These are phyloP conservation scores for Yponomeuta evonymella DNA, from an alignment of 2,888 invertebrate genomes.

Conservation along the genomic window DNA sequence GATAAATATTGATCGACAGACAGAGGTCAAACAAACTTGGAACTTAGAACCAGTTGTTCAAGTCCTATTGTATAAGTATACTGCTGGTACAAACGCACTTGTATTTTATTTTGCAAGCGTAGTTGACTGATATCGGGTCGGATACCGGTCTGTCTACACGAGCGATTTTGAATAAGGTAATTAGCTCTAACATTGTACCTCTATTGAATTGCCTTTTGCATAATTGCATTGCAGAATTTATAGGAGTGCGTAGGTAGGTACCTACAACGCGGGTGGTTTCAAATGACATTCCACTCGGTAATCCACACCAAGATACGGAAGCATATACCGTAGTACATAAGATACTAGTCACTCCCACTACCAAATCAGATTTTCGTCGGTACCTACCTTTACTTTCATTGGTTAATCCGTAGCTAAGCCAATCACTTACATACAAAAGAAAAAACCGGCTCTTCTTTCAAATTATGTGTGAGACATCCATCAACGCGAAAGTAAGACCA, in stretches of 20 bases:
- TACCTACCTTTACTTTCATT: no score
- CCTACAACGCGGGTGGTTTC: not conserved
- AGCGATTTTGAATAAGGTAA: not conserved
- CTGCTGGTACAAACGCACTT: not conserved
- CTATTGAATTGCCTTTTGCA: constrained; percentile 9
- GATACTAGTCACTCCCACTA: not conserved
- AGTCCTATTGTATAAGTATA: not conserved
- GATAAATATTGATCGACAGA: constrained; percentile 5
- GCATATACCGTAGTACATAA: not conserved
- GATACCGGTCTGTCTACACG: not conserved
- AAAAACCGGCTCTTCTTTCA: no score
- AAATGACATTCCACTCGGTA: not conserved
- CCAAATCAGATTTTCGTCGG: no score
- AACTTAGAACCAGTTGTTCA: not conserved
- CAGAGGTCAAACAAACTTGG: not conserved
- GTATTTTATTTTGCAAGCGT: not conserved
- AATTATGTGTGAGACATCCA: no score
- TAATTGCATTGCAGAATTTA: constrained; percentile 1
- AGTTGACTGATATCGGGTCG: not conserved
- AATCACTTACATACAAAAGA: no score
- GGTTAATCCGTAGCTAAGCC: no score
- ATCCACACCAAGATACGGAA: not conserved
- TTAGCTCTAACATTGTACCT: not conserved
- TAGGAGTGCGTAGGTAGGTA: not conserved
- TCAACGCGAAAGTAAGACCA: no score